Conservation (phyloP, 2,113 vertebrate species). For the Cephalopterus ornatus region DNA sequence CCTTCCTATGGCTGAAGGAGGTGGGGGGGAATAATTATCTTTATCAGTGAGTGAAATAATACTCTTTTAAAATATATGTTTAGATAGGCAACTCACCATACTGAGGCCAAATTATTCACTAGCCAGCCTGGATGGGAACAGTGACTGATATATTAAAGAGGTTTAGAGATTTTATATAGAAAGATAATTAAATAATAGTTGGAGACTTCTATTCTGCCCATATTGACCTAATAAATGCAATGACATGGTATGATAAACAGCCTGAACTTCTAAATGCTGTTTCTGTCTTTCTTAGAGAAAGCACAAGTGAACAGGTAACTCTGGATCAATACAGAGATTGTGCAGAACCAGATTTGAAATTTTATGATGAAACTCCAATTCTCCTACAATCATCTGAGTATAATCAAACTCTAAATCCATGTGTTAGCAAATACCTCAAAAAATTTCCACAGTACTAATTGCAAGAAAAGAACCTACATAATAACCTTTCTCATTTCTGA, state of each 20-base stretch:
- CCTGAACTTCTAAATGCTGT: neutral
- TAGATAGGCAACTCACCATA: neutral
- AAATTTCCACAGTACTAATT: neutral
- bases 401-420: neutral
- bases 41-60: neutral
- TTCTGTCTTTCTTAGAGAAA: neutral
- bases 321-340: neutral
- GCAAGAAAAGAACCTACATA: neutral
- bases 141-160: slow-evolving; percentile 13
- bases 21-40: neutral
- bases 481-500: neutral
- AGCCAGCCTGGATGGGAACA: neutral
- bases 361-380: neutral
- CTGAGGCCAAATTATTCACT: slow-evolving; percentile 9
- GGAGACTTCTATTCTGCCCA: neutral
- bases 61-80: neutral
- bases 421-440: neutral
- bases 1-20: neutral
- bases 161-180: neutral
- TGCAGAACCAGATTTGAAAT: neutral
- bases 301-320: neutral
- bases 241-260: neutral
- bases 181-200: neutral
- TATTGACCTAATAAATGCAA: neutral
- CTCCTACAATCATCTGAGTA: neutral